Percentiles rank a stretch among this genome's conserved stretches.
These are phyloP conservation scores for Apostichopus parvimensis DNA, from an alignment of 35 echinoderm and acorn worm genomes.

Conservation along the genomic window DNA sequence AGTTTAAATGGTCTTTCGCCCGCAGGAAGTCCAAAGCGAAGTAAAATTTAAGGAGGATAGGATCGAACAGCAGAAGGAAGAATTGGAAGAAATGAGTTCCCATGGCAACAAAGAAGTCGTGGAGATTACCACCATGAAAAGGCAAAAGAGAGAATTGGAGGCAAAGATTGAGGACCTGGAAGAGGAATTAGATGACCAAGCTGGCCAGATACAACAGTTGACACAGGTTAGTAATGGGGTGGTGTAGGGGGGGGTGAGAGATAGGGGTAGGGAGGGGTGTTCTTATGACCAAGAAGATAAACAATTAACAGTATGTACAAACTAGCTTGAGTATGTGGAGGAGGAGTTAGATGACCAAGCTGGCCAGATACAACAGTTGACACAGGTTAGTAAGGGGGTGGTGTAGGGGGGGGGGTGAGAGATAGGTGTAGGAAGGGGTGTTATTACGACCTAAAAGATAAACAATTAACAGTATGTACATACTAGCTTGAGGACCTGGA, in stretches of 20 bases:
- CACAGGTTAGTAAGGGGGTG: slow-evolving; percentile 61
- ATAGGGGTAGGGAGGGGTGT: slow-evolving; percentile 71
- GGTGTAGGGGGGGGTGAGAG: slow-evolving; percentile 40
- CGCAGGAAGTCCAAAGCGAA: slow-evolving; percentile 80
- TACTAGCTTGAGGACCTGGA: slow-evolving; percentile 65
- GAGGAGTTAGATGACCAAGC: slow-evolving; percentile 98
- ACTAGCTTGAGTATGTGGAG: slow-evolving; percentile 64
- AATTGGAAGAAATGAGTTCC: slow-evolving; percentile 79
- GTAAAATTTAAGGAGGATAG: slow-evolving; percentile 75
- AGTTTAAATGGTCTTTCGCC: neutral
- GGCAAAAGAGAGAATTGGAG: slow-evolving; percentile 83
- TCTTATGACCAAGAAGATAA: neutral
- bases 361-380: slow-evolving; percentile 84
- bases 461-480: too few relatives aligned
- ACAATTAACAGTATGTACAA: too few relatives aligned
- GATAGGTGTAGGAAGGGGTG: slow-evolving; percentile 67
- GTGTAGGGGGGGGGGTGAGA: slow-evolving; percentile 50
- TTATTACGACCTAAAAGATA: neutral
- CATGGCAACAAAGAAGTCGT: slow-evolving; percentile 87
- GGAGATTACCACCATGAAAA: slow-evolving; percentile 80
- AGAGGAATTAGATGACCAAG: slow-evolving; percentile 97
- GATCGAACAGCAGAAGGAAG: slow-evolving; percentile 74
- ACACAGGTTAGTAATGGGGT: slow-evolving; percentile 66
- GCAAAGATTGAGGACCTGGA: slow-evolving; percentile 92
- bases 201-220: slow-evolving; percentile 86